Base-by-base conservation (phyloP, 2,888 invertebrate genomes). In the Trissolcus japonicus region DNA sequence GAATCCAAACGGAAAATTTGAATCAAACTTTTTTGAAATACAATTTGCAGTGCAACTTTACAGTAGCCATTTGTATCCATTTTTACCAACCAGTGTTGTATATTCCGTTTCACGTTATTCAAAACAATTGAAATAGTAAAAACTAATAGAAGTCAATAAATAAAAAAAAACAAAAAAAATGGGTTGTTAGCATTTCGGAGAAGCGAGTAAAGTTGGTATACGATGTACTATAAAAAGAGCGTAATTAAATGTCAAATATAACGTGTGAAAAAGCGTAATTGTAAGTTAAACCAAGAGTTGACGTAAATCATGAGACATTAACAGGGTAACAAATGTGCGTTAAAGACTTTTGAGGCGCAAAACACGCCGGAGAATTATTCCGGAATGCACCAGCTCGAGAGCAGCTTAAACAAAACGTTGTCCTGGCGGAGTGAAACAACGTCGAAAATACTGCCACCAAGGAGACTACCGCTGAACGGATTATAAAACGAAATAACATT, bases 401-500 rank as follows among this genome's bases (percentile, higher is more conserved):
- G 21, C 41, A 6, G 14, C 35, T 35, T 35, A 11, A 63, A 63
- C 59, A 60, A 72, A 56, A 62, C 50, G 35, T 29, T n/a, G 17
- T 17, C 40, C 35, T 29, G 40, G 29, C 53, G 7, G 19, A 67
- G 62, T 35, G 11, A 11, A 35, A 35, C 29, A 9, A 60, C 43
- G 59, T 35, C 48, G 29, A 66, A 74, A 67, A 74, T 66, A 57
- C 56, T 67, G 51, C 40, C 48, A 46, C 13, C 55, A 55, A 66
- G 29, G 55, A 35, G 16, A 17, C 59, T 40, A 41, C 25, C 25
- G 25, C 4, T 25, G 35, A 41, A 73, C 51, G 51, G 59, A 57
- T 74, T 56, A 60, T 57, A 67, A 57, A 67, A 68, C 41, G 29
- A 62, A 69, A 67, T 62, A 67, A 74, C 62, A 62, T 63, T 74